Conservation (phyloP, 2,113 vertebrate species). For the Petrocephalus zakoni region DNA sequence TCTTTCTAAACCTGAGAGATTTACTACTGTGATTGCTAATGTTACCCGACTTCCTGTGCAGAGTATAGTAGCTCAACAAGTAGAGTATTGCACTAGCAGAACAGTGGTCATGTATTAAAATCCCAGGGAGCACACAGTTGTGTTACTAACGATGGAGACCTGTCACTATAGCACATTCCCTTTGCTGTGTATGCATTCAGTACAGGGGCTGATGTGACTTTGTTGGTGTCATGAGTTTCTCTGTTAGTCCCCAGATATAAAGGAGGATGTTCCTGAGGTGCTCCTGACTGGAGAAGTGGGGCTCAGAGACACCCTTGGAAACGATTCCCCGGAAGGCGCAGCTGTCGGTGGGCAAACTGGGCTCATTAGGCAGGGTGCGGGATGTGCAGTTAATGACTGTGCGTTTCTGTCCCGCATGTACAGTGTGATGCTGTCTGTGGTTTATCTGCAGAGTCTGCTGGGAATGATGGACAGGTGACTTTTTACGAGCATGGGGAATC, state of each 20-base stretch:
- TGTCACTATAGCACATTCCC: neutral
- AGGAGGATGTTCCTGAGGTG: conserved; percentile 30
- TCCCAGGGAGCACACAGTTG: neutral
- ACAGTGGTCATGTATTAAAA: neutral
- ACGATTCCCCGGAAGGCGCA: conserved; percentile 36
- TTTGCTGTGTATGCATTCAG: neutral
- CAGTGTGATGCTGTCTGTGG: neutral
- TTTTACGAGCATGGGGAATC: neutral
- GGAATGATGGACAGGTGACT: neutral
- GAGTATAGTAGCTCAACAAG: neutral
- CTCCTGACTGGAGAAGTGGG: conserved; percentile 44
- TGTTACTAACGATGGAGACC: neutral
- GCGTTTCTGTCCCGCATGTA: neutral
- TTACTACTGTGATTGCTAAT: neutral
- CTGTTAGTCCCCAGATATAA: neutral
- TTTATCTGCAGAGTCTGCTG: neutral
- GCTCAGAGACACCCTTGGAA: conserved; percentile 45
- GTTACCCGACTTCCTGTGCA: neutral
- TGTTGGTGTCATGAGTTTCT: neutral
- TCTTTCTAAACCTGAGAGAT: neutral
- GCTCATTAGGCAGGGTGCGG: conserved; percentile 1
- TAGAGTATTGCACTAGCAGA: neutral
- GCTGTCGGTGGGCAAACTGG: conserved; percentile 47
- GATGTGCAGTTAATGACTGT: neutral
- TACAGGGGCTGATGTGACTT: neutral